Base-by-base conservation (phyloP, 1,140 invertebrate genomes). In the Bombus picipes region DNA sequence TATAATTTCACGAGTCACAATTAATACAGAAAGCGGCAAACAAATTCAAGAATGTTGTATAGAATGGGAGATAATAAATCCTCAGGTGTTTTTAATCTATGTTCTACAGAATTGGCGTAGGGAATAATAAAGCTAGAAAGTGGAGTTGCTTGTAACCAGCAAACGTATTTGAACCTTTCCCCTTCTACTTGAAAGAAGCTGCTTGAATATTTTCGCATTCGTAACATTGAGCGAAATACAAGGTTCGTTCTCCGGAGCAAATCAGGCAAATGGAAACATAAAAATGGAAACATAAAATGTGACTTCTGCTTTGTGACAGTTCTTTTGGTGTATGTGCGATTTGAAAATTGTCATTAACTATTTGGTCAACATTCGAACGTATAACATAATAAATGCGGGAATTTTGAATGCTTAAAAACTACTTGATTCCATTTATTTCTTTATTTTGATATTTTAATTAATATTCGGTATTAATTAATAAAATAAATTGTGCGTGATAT, bases 91-190 rank as follows among this genome's bases (percentile, higher is more conserved):
- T 66, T 79, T 66, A 34, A 18, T 53, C 47, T 53, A 53, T 53
- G 47, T 1, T 22, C 25, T 43, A 18, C n/a, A 34, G 43, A 62
- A 82, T 82, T 41, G 13, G 43, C 39, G 39, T 34, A 65, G 37
- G 12, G 73, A 65, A 65, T 62, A 65, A 53, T 74, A 62, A 47
- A 74, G 53, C 53, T 74, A 82, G 80, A 74, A 82, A 65, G 53
- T 74, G 53, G n/a, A 65, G 39, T 82, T 47, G n/a, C 53, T 65
- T 32, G 68, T 72, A 59, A 37, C 41, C 37, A 37, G 66, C 78
- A 80, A 72, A 72, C 68, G 34, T 81, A 47, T 72, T 72, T 41
- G 66, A 81, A 59, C 39, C 53, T 82, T 82, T 75, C n/a, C 53
- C 57, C 39, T 47, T 65, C 47, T 72, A 1, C n/a, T 59, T 10